Evolutionary conservation across 2,113 vertebrate species (phyloP).

Genomic region (Rynchops niger): DNA sequence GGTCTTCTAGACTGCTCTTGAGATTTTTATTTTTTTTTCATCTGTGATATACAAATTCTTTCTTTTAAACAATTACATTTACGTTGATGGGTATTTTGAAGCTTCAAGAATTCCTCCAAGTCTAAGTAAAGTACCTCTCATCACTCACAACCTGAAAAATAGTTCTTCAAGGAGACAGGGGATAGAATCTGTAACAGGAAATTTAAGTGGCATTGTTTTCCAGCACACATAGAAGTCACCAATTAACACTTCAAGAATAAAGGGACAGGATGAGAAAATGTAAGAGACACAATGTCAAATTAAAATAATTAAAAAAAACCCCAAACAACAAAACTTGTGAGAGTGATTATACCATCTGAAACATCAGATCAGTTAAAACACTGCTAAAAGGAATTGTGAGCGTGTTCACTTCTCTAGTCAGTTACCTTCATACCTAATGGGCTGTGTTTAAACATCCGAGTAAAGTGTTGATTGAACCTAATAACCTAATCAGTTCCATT

Average conservation of each 20-base stretch:
- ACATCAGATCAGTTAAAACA: neutral
- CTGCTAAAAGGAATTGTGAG: neutral
- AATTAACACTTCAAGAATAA: neutral
- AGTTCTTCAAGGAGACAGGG: neutral
- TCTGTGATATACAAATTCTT: neutral
- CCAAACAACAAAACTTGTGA: neutral
- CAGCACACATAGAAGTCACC: neutral
- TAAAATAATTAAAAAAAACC: neutral
- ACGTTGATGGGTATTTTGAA: neutral
- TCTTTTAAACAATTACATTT: neutral
- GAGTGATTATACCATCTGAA: neutral
- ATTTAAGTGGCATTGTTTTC: neutral
- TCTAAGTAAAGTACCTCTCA: neutral
- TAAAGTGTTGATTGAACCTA: neutral
- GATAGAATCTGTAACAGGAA: neutral
- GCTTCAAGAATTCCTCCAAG: neutral
- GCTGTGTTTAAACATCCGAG: neutral
- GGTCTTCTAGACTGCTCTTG: neutral
- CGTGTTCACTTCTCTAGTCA: neutral
- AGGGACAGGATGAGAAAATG: neutral
- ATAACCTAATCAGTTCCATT: neutral
- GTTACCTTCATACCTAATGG: neutral
- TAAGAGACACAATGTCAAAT: neutral
- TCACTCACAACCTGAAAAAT: neutral
- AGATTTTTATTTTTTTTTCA: neutral